Evolutionary conservation across 1,140 invertebrate species (phyloP).

Genomic region (Leptinotarsa lineolata): DNA sequence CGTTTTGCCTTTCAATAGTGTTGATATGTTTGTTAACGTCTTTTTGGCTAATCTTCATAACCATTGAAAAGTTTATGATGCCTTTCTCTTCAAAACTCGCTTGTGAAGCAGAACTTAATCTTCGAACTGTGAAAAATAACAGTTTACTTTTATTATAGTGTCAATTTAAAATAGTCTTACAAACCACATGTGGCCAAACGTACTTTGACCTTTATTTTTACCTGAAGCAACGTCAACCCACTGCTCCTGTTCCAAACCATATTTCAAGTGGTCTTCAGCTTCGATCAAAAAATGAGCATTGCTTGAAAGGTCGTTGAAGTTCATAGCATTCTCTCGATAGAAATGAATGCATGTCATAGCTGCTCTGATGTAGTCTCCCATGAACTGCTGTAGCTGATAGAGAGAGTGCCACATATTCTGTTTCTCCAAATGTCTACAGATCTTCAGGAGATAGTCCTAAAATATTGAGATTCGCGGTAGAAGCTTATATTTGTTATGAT

Average conservation of each 20-base stretch:
- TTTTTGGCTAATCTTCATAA: constrained; percentile 69
- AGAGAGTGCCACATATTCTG: constrained; percentile 67
- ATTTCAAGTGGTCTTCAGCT: constrained; percentile 67
- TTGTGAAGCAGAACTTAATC: constrained; percentile 46
- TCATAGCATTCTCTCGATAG: constrained; percentile 63
- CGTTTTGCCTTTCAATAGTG: constrained; percentile 70
- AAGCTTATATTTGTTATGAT: constrained; percentile 14
- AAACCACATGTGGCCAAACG: too few relatives aligned
- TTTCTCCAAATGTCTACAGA: constrained; percentile 69
- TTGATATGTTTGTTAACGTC: constrained; percentile 73
- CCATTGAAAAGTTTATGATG: constrained; percentile 50
- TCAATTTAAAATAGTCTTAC: too few relatives aligned
- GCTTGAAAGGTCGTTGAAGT: constrained; percentile 62
- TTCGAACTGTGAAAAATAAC: constrained; percentile 23
- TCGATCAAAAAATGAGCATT: constrained; percentile 63
- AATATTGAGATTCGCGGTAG: constrained; percentile 30
- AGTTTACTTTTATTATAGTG: neutral
- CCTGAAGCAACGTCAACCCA: constrained; percentile 54
- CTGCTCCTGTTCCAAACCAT: constrained; percentile 57
- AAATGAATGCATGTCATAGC: constrained; percentile 75
- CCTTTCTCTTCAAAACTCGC: constrained; percentile 55
- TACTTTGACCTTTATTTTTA: constrained; percentile 20
- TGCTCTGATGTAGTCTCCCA: constrained; percentile 71
- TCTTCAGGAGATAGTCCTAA: constrained; percentile 66
- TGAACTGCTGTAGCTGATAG: constrained; percentile 71